Conservation (phyloP, 1,140 invertebrate species). For the Danaus melanippus region DNA sequence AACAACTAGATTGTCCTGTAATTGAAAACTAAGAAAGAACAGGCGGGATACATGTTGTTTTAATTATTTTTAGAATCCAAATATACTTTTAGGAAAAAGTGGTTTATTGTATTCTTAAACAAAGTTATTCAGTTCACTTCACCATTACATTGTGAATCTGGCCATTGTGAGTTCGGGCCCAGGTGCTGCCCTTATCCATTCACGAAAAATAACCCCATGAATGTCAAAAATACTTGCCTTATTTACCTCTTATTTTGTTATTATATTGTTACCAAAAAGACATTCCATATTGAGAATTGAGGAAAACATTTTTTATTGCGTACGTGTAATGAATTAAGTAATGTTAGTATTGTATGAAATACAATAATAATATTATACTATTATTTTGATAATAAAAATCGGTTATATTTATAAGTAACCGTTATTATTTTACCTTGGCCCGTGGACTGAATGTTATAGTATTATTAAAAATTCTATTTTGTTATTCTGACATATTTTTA, state of each 20-base stretch:
- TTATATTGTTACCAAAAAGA: conserved; percentile 34
- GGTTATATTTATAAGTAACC: no score
- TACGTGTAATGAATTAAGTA: no score
- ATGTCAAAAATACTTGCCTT: conserved; percentile 55
- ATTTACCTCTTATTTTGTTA: conserved; percentile 33
- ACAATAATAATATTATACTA: no score
- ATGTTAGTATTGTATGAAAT: no score
- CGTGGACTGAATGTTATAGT: no score
- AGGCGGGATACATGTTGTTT: no score
- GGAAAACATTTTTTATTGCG: conserved; percentile 8
- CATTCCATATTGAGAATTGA: conserved; percentile 4
- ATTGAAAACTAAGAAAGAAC: no score
- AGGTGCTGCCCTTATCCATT: conserved; percentile 49
- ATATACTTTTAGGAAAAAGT: conserved; percentile 41
- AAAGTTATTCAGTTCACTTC: conserved; percentile 60
- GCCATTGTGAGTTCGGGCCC: conserved; percentile 35
- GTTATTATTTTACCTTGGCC: no score
- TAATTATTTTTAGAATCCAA: conserved; percentile 14
- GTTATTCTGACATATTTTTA: no score
- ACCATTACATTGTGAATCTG: conserved; percentile 44
- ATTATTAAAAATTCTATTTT: no score
- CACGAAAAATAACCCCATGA: conserved; percentile 53
- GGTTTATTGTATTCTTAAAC: conserved; percentile 64
- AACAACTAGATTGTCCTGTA: no score
- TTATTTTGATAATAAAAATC: no score